Evolutionary conservation across 2,888 invertebrate genomes (phyloP).

Genomic region (Drosophila mimica): DNA sequence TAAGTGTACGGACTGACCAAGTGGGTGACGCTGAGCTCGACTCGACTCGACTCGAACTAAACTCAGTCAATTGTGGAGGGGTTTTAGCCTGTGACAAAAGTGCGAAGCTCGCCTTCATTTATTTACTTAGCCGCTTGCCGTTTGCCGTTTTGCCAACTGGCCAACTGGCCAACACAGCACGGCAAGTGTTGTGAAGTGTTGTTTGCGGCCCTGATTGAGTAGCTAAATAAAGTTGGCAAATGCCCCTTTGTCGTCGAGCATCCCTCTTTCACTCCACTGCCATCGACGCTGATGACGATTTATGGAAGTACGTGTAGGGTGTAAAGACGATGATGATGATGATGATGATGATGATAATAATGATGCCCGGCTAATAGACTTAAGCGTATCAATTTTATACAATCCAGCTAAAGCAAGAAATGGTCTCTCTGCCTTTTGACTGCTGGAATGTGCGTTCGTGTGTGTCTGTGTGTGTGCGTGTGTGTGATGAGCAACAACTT

Average conservation of each 20-base stretch:
- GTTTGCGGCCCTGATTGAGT: slow-evolving; percentile 77
- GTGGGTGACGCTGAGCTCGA: slow-evolving; percentile 60
- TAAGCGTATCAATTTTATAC: slow-evolving; percentile 60
- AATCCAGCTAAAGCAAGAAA: slow-evolving; percentile 7
- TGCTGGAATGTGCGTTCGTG: slow-evolving; percentile 24
- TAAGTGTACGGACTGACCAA: slow-evolving; percentile 62
- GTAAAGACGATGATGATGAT: slow-evolving; percentile 8
- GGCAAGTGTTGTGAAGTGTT: slow-evolving; percentile 64
- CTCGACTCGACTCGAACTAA: slow-evolving; percentile 15
- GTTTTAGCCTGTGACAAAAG: slow-evolving; percentile 56
- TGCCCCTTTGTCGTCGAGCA: slow-evolving; percentile 32
- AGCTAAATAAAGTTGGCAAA: slow-evolving; percentile 72
- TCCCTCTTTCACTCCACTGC: background rate
- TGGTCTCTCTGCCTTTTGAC: background rate
- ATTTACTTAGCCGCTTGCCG: slow-evolving; percentile 66
- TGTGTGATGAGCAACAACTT: slow-evolving; percentile 21
- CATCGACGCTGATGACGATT: slow-evolving; percentile 40
- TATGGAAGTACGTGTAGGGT: slow-evolving; percentile 48
- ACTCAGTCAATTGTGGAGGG: slow-evolving; percentile 1
- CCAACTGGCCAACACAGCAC: slow-evolving; percentile 46
- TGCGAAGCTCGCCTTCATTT: slow-evolving; percentile 72
- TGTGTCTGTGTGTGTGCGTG: slow-evolving; percentile 28
- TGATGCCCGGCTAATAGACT: slow-evolving; percentile 48
- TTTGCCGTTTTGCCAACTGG: slow-evolving; percentile 44
- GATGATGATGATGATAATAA: background rate